Evolutionary conservation across 1,140 invertebrate species (phyloP).

Genomic region (Pogonomyrmex barbatus): DNA sequence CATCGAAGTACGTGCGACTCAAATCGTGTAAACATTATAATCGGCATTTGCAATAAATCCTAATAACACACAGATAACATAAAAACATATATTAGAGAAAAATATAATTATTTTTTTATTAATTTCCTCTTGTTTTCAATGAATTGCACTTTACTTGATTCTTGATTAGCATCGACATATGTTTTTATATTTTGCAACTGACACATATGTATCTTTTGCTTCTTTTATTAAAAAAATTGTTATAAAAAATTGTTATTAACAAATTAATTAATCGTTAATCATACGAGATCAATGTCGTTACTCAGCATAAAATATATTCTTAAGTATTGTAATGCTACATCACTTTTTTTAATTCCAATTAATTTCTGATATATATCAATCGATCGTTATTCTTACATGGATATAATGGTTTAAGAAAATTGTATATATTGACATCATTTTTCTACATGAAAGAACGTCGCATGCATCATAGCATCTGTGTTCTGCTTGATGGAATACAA

Average conservation of each 20-base stretch:
- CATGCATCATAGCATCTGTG: background rate
- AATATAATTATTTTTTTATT: background rate
- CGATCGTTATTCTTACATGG: conserved; percentile 21
- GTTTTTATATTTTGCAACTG: background rate
- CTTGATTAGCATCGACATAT: background rate
- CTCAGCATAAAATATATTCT: background rate
- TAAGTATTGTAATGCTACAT: background rate
- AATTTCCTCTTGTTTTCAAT: background rate
- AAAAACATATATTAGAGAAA: background rate
- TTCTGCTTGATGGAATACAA: conserved; percentile 5
- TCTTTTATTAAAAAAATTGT: background rate
- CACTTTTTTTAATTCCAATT: background rate
- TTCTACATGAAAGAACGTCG: background rate
- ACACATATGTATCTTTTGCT: background rate
- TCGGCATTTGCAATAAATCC: background rate
- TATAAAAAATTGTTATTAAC: background rate
- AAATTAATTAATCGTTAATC: conserved; percentile 4
- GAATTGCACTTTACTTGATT: background rate
- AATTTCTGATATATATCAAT: conserved; percentile 4
- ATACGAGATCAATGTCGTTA: background rate
- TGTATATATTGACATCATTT: background rate
- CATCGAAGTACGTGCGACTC: background rate
- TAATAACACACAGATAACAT: background rate
- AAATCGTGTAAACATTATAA: background rate
- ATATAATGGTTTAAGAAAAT: conserved; percentile 11